Evolutionary conservation across 1,140 invertebrate genomes (phyloP).

Genomic region (Apis laboriosa): DNA sequence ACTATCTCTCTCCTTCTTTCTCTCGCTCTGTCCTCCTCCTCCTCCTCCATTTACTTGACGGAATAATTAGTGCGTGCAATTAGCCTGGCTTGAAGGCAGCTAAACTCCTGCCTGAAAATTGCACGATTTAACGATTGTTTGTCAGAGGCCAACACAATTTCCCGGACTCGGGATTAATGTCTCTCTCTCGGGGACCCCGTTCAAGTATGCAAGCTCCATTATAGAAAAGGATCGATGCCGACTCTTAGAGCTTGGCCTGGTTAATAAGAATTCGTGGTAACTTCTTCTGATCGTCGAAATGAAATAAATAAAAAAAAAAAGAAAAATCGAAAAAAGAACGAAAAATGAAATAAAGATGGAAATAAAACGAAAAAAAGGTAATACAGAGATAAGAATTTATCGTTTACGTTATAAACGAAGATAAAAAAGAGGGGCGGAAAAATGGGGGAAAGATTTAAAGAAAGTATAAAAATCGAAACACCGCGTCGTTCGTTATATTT

Average conservation of each 20-base stretch:
- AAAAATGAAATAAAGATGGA: background rate
- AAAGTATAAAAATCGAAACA: too few relatives aligned
- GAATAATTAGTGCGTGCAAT: slow-evolving; percentile 41
- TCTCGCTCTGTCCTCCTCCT: background rate
- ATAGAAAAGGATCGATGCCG: slow-evolving; percentile 41
- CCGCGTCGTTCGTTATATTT: slow-evolving; percentile 25
- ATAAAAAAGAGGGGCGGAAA: background rate
- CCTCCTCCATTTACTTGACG: background rate
- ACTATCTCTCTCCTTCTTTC: slow-evolving; percentile 11
- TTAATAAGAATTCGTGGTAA: slow-evolving; percentile 23
- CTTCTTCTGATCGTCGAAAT: background rate
- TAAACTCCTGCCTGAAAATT: slow-evolving; percentile 6
- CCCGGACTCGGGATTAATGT: slow-evolving; percentile 33
- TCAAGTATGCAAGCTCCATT: slow-evolving; percentile 18
- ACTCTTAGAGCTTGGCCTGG: slow-evolving; percentile 23
- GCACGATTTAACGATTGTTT: slow-evolving; percentile 37
- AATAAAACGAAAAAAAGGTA: background rate
- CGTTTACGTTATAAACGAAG: background rate
- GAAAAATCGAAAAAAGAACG: background rate
- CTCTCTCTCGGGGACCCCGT: background rate
- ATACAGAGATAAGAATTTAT: background rate
- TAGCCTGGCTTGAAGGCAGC: background rate
- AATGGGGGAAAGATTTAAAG: background rate
- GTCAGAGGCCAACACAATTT: slow-evolving; percentile 31
- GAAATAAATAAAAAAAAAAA: background rate